Conservation (phyloP, 2,888 invertebrate genomes). For the Resseliella maxima region DNA sequence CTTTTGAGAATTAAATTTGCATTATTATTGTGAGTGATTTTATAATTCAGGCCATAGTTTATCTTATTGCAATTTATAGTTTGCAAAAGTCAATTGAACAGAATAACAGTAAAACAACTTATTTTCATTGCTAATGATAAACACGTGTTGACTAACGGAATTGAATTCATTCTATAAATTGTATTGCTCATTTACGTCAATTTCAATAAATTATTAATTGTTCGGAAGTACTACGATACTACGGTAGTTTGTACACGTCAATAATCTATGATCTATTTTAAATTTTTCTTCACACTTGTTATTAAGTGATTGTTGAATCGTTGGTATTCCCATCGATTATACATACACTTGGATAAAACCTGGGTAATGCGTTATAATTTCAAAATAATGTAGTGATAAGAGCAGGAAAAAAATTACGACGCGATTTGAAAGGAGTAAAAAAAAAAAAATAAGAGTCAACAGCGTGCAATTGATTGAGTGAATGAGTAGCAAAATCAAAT, state of each 20-base stretch:
- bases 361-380: conserved; percentile 31
- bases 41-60: no score
- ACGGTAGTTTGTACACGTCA: not conserved
- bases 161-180: not conserved
- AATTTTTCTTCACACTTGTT: not conserved
- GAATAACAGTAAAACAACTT: no score
- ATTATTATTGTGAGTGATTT: no score
- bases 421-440: not conserved
- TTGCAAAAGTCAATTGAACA: no score
- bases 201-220: conserved; percentile 27
- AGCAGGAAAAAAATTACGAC: not conserved
- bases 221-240: not conserved
- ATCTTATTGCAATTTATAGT: no score
- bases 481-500: not conserved
- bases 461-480: not conserved
- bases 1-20: no score
- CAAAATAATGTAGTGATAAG: not conserved
- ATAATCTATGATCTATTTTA: not conserved
- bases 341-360: conserved; percentile 24
- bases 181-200: conserved; percentile 11
- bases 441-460: not conserved
- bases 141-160: not conserved
- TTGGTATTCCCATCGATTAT: not conserved
- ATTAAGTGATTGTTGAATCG: not conserved
- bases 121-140: not conserved